phyloP scores from a whole-genome alignment of 2,888 invertebrate species.

The Caenorhabditis auriculariae region DNA sequence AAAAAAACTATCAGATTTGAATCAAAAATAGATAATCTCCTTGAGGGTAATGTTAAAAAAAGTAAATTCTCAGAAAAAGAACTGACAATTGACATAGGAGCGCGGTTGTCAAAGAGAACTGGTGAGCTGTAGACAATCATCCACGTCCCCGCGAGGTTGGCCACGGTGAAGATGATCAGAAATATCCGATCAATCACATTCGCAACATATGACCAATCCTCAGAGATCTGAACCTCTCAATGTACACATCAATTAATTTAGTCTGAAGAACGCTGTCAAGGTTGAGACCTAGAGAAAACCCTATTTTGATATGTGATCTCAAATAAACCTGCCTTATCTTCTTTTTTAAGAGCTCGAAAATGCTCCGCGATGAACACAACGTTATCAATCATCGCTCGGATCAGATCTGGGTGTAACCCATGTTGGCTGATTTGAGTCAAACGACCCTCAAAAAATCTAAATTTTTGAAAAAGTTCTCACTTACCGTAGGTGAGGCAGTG shows the following conservation, averaged over 20 bases:
- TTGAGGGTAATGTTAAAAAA: background rate
- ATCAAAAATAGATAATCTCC: background rate
- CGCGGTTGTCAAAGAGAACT: slow-evolving; percentile 44
- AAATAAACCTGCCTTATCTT: slow-evolving; percentile 47
- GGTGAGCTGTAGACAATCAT: slow-evolving; percentile 56
- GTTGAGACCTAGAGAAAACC: too few relatives aligned
- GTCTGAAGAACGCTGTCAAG: too few relatives aligned
- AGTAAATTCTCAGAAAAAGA: background rate
- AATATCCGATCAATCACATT: slow-evolving; percentile 61
- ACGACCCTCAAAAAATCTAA: too few relatives aligned
- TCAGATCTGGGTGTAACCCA: slow-evolving; percentile 62
- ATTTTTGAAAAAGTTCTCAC: too few relatives aligned
- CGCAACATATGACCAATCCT: slow-evolving; percentile 62
- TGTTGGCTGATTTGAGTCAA: background rate
- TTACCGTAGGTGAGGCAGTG: background rate
- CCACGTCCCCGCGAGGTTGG: slow-evolving; percentile 52
- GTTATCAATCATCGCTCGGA: slow-evolving; percentile 63
- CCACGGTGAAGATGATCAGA: slow-evolving; percentile 54
- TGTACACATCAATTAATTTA: background rate
- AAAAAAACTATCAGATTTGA: background rate
- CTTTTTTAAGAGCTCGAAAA: slow-evolving; percentile 55
- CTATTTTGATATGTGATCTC: background rate
- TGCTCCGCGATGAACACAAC: slow-evolving; percentile 62
- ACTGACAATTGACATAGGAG: slow-evolving; percentile 45
- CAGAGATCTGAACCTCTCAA: slow-evolving; percentile 48